A percentile compares a stretch with the other conserved stretches of the same genome.
These are phyloP conservation scores for Ibycter americanus DNA, from an alignment of 2,797 vertebrate genomes.

Conservation along the genomic window DNA sequence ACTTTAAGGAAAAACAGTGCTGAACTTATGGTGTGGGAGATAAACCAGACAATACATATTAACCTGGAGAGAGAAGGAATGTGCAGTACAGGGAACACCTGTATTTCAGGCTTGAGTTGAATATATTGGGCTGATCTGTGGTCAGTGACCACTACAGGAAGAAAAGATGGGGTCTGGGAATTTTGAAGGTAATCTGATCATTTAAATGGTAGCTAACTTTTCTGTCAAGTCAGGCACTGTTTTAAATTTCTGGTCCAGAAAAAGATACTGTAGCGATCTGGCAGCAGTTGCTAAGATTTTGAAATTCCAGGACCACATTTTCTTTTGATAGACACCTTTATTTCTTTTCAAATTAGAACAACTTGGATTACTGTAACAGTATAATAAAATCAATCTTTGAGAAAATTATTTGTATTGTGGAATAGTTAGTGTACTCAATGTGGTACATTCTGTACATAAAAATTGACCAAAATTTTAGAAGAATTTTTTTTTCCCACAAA, in stretches of 20 bases:
- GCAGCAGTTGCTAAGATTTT: background rate
- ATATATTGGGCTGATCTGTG: background rate
- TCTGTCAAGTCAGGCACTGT: background rate
- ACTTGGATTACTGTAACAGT: constrained; percentile 16
- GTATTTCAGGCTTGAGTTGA: background rate
- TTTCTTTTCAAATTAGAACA: background rate
- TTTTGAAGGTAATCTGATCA: background rate
- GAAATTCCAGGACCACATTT: background rate
- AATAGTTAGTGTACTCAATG: constrained; percentile 31
- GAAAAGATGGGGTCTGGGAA: background rate
- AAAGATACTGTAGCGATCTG: background rate
- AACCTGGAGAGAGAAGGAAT: background rate
- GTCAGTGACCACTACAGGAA: background rate
- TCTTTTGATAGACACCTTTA: background rate
- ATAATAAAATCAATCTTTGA: constrained; percentile 23
- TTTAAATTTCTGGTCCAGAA: background rate
- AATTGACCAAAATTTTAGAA: constrained; percentile 2
- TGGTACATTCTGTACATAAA: constrained; percentile 19
- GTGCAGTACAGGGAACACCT: background rate
- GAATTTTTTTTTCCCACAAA: constrained; percentile 10
- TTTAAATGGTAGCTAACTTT: background rate
- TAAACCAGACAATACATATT: background rate
- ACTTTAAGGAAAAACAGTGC: background rate
- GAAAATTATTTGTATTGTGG: constrained; percentile 23
- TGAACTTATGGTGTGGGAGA: background rate